Percentiles rank a stretch among this genome's conserved stretches.
phyloP scores from a whole-genome alignment of 2,797 vertebrate genomes.

The Antrozous pallidus region DNA sequence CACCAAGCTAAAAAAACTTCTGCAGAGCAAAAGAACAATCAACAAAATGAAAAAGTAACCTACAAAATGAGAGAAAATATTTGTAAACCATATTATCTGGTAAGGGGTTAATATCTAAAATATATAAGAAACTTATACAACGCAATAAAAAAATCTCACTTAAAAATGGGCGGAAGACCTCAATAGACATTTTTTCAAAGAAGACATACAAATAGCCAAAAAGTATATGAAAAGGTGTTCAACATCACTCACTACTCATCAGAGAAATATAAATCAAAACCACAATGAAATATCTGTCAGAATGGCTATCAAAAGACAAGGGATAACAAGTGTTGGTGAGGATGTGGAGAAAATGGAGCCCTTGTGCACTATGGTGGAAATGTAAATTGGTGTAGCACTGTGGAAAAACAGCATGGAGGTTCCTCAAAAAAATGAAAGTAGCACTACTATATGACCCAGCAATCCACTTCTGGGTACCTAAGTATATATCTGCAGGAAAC shows the following conservation, averaged over 20 bases:
- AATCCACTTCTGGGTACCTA: background rate
- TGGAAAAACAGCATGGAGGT: background rate
- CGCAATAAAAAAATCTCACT: background rate
- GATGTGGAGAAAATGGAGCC: background rate
- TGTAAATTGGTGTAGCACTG: background rate
- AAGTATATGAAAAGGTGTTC: background rate
- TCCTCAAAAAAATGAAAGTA: background rate
- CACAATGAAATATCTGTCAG: background rate
- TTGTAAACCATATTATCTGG: background rate
- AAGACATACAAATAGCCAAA: background rate
- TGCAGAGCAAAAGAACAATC: background rate
- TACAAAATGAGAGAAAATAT: background rate
- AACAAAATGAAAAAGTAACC: background rate
- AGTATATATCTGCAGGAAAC: background rate
- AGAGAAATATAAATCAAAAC: background rate
- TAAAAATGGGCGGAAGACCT: background rate
- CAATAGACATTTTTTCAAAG: background rate
- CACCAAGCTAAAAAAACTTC: background rate
- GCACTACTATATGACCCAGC: background rate
- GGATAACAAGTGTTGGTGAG: background rate
- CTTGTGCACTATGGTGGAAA: background rate
- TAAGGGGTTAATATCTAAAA: background rate
- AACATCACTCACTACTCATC: background rate
- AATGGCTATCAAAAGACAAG: background rate
- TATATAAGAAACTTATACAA: background rate